Evolutionary conservation across 1,140 invertebrate species (phyloP).

Genomic region (Drosophila willistoni): DNA sequence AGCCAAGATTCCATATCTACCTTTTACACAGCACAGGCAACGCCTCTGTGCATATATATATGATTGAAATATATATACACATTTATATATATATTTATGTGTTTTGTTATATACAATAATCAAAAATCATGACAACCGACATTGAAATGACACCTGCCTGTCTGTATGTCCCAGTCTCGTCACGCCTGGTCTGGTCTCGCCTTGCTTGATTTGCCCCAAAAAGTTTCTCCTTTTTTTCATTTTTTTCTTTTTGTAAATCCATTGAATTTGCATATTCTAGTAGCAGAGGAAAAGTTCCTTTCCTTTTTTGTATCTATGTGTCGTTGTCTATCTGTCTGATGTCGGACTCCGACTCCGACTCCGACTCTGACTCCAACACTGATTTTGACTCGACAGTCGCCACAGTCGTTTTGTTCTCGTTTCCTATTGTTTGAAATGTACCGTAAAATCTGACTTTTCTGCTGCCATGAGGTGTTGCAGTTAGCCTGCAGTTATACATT

Average conservation of each 20-base stretch:
- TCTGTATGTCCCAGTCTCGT: slow-evolving; percentile 30
- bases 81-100: slow-evolving; percentile 7
- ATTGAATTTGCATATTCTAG: slow-evolving; percentile 54
- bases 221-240: slow-evolving; percentile 30
- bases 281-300: slow-evolving; percentile 12
- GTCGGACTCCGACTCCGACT: slow-evolving; percentile 19
- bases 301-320: background rate
- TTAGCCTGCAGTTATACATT: slow-evolving; percentile 10
- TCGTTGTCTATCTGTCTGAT: slow-evolving; percentile 39
- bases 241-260: slow-evolving; percentile 24
- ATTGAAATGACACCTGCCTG: slow-evolving; percentile 68
- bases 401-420: slow-evolving; percentile 28
- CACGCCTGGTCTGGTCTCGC: slow-evolving; percentile 16
- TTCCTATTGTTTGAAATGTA: slow-evolving; percentile 46
- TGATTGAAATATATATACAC: background rate
- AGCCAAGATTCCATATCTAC: too few species aligned
- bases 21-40: too few species aligned
- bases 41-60: too few species aligned
- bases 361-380: slow-evolving; percentile 21
- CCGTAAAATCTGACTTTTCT: slow-evolving; percentile 27
- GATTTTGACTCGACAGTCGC: slow-evolving; percentile 31
- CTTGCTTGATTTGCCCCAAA: slow-evolving; percentile 51
- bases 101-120: slow-evolving; percentile 62
- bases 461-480: slow-evolving; percentile 38
- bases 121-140: slow-evolving; percentile 74